Conservation (phyloP, 2,888 invertebrate genomes). For the Chromoteleia sp. region DNA sequence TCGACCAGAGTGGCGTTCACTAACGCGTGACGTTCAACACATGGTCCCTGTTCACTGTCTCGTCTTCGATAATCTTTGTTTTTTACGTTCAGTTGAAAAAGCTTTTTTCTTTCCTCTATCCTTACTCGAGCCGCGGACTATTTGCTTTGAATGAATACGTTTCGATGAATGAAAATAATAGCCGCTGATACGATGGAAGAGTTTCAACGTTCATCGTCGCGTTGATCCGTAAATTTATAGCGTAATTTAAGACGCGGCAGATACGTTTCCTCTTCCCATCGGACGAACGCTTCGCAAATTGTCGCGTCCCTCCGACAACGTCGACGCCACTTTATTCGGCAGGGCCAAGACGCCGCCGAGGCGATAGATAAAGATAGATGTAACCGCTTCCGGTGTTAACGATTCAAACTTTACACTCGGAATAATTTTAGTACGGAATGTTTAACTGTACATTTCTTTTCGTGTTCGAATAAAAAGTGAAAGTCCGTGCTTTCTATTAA, state of each 20-base stretch:
- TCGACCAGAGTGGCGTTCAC: conserved; percentile 73
- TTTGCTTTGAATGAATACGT: conserved; percentile 36
- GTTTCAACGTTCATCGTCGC: background rate
- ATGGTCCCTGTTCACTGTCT: conserved; percentile 74
- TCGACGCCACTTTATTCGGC: conserved; percentile 28
- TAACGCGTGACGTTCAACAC: conserved; percentile 74
- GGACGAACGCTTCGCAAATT: conserved; percentile 35
- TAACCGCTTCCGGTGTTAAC: conserved; percentile 83
- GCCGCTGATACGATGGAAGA: background rate
- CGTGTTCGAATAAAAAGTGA: background rate
- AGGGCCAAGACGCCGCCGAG: conserved; percentile 47
- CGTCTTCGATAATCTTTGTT: conserved; percentile 55
- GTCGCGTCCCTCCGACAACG: conserved; percentile 23
- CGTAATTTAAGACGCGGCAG: conserved; percentile 32
- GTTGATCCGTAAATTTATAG: conserved; percentile 16
- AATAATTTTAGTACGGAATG: conserved; percentile 6
- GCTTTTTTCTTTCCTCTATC: conserved; percentile 17
- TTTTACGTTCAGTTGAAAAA: conserved; percentile 19
- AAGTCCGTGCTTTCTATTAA: background rate
- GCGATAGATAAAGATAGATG: conserved; percentile 81
- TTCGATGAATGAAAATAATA: conserved; percentile 44
- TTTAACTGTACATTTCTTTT: background rate
- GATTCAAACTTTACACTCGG: conserved; percentile 75
- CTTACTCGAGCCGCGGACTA: conserved; percentile 16
- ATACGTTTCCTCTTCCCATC: conserved; percentile 15